These are phyloP conservation scores for Siniperca scherzeri DNA, from an alignment of 2,797 vertebrate genomes.

Conservation along the genomic window DNA sequence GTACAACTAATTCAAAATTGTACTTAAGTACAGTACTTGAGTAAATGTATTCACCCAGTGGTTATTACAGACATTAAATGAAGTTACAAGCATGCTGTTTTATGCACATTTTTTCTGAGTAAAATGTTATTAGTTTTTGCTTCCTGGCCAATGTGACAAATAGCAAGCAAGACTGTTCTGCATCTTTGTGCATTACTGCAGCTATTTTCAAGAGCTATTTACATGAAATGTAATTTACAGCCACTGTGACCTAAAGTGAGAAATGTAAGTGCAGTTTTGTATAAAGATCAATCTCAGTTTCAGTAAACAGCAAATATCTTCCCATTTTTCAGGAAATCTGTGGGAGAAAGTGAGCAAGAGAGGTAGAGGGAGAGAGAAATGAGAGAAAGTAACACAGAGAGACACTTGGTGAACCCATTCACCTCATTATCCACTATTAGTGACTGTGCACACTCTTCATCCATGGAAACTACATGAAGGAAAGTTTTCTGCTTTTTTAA, in stretches of 20 bases:
- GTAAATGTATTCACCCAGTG: neutral
- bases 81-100: neutral
- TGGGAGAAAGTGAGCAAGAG: conserved; percentile 11
- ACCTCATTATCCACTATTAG: conserved; percentile 38
- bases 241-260: neutral
- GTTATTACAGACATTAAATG: neutral
- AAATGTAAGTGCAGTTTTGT: neutral
- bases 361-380: neutral
- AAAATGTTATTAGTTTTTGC: neutral
- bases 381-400: neutral
- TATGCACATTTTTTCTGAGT: neutral
- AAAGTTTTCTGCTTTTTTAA: conserved; percentile 31
- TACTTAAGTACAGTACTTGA: neutral
- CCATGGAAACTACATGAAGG: conserved; percentile 37
- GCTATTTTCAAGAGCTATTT: conserved; percentile 1
- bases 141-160: neutral
- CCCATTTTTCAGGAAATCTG: neutral
- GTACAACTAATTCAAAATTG: too few relatives aligned
- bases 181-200: conserved; percentile 4
- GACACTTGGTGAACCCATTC: conserved; percentile 32
- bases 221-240: neutral
- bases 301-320: neutral
- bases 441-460: conserved; percentile 8
- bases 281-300: neutral
- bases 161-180: neutral